Base-by-base conservation (phyloP, 2,113 vertebrate genomes). In the Corynorhinus townsendii region DNA sequence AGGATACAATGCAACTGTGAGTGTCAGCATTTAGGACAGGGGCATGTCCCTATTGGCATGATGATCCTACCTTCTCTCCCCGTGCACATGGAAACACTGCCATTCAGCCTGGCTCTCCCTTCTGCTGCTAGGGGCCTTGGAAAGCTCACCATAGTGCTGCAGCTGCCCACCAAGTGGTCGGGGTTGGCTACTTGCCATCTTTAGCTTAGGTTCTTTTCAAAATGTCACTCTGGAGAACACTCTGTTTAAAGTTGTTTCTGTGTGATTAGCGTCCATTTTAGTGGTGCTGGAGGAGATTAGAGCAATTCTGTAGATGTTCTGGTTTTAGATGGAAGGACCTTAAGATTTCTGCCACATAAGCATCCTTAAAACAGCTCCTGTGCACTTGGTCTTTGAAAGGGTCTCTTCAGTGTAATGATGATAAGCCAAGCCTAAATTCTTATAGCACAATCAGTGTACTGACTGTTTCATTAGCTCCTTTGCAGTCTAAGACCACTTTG, bases 121-220 rank as follows among this genome's bases (percentile, higher is more conserved):
- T 62, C 24, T 0, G 7, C 1, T 30, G 14, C 12, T 22, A 1
- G 3, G 8, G 54, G 19, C 47, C 54, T 56, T 47, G 5, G 86
- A 11, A 47, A 43, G 56, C 73, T 69, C 20, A 10, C 1, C 0
- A 0, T 17, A 1, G 4, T 3, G 10, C 47, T 64, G 16, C 4
- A 12, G n/a, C 43, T 52, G 4, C 24, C n/a, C 7, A 22, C 56
- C 35, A 72, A 35, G 54, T 35, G 35, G 12, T 33, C 30, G n/a
- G 43, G 43, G 6, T 54, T 14, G 66, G 82, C 45, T 20, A 1
- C 68, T 45, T 28, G 11, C 17, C 35, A 47, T 68, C 68, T 68
- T 47, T 68, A 56, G 6, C 19, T 43, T 75, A 15, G 9, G 1
- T 22, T 56, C n/a, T 80, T 56, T 68, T 45, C 68, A 75, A 87